A percentile compares a stretch with the other conserved stretches of the same genome.
These are phyloP conservation scores for Xanthostigma xanthostigma DNA, from an alignment of 2,888 invertebrate species.

Conservation along the genomic window DNA sequence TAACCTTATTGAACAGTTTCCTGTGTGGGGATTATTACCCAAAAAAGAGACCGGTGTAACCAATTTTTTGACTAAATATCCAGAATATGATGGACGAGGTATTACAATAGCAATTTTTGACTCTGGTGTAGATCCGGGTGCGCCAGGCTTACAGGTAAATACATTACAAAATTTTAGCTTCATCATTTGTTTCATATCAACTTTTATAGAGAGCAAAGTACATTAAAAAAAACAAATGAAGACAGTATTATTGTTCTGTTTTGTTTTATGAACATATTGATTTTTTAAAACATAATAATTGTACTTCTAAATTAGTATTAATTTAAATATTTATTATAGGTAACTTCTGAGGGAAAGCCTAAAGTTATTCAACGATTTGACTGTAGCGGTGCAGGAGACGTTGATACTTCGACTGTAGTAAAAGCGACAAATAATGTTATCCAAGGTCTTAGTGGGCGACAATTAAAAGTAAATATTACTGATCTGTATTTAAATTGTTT, in stretches of 20 bases:
- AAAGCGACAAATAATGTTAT: slow-evolving; percentile 57
- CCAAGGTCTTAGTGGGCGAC: slow-evolving; percentile 75
- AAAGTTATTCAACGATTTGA: slow-evolving; percentile 93
- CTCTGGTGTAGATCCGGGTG: slow-evolving; percentile 95
- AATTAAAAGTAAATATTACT: slow-evolving; percentile 53
- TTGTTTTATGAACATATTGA: background rate
- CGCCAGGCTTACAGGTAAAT: slow-evolving; percentile 79
- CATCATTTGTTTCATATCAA: too few relatives aligned
- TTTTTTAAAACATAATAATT: background rate
- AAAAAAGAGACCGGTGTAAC: slow-evolving; percentile 89
- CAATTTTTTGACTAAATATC: slow-evolving; percentile 75
- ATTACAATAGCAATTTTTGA: slow-evolving; percentile 91
- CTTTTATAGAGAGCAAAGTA: background rate
- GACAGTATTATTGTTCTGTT: background rate
- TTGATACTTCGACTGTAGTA: slow-evolving; percentile 70
- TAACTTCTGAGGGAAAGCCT: slow-evolving; percentile 72
- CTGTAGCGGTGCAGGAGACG: slow-evolving; percentile 94
- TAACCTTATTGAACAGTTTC: slow-evolving; percentile 40
- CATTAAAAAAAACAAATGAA: background rate
- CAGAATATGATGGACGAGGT: slow-evolving; percentile 81
- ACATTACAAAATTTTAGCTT: slow-evolving; percentile 23
- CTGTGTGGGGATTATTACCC: slow-evolving; percentile 72
- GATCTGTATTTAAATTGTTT: background rate
- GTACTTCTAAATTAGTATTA: background rate
- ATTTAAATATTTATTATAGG: slow-evolving; percentile 34